These are phyloP conservation scores for Yponomeuta evonymella DNA, from an alignment of 2,888 invertebrate species.

Conservation along the genomic window DNA sequence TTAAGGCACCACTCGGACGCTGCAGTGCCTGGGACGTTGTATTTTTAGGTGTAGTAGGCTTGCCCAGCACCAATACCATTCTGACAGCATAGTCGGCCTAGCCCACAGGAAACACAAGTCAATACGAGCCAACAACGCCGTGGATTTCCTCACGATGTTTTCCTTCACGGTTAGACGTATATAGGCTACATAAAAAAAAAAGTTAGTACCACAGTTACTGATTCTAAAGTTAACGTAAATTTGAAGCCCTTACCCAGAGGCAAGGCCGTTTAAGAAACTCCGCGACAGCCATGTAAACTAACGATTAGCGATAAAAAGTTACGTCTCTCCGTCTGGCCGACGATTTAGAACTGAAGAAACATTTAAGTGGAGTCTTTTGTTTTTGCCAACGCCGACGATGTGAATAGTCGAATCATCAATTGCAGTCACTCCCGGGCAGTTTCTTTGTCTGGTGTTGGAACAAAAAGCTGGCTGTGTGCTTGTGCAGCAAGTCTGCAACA, in stretches of 20 bases:
- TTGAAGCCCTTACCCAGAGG: not conserved
- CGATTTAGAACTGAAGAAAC: constrained; percentile 15
- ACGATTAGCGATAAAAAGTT: constrained; percentile 14
- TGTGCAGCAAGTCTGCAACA: constrained; percentile 12
- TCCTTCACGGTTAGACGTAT: no score
- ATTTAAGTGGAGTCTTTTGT: constrained; percentile 18
- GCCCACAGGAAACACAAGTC: no score
- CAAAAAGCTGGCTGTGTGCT: constrained; percentile 17
- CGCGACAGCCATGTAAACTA: constrained; percentile 14
- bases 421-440: constrained; percentile 30
- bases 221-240: no score
- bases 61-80: no score
- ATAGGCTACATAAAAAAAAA: no score
- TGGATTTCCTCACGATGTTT: no score
- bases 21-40: no score
- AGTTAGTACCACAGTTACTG: no score
- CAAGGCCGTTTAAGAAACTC: constrained; percentile 8
- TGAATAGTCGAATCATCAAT: constrained; percentile 42
- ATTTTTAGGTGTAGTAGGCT: no score
- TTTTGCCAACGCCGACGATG: constrained; percentile 19
- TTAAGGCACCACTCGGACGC: no score
- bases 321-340: not conserved
- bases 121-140: no score
- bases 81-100: no score
- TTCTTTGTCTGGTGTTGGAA: constrained; percentile 34